A percentile compares a stretch with the other conserved stretches of the same genome.
Evolutionary conservation across 2,113 vertebrate species (phyloP).

Genomic region (Daubentonia madagascariensis): DNA sequence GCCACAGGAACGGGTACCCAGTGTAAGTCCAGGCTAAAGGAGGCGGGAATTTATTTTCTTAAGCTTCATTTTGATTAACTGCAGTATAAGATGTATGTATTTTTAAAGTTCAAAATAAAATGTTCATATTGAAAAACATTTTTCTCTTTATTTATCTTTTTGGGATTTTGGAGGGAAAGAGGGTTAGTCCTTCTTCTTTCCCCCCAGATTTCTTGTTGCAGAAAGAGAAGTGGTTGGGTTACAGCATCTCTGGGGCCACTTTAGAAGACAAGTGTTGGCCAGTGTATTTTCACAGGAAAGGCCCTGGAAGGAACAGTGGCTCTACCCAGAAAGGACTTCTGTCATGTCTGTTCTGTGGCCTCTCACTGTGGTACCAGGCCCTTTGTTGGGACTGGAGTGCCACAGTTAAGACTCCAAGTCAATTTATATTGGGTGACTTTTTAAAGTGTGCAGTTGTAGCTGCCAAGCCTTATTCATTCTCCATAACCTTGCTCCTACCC

Average conservation of each 20-base stretch:
- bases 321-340: not conserved
- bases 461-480: not conserved
- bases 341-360: too few relatives aligned
- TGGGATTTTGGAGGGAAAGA: not conserved
- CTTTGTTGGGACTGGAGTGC: too few relatives aligned
- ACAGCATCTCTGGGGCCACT: not conserved
- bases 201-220: not conserved
- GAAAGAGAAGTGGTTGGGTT: not conserved
- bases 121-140: not conserved
- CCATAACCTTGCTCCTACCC: not conserved
- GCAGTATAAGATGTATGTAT: not conserved
- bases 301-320: fast-evolving
- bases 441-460: not conserved
- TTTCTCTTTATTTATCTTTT: conserved; percentile 26
- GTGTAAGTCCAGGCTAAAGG: conserved; percentile 83
- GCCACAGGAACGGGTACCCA: conserved; percentile 81
- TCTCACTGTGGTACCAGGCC: fast-evolving
- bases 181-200: not conserved
- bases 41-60: not conserved
- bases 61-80: not conserved
- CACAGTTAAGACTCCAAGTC: not conserved
- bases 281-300: not conserved
- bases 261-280: not conserved
- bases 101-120: conserved; percentile 63
- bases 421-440: not conserved